Evolutionary conservation across 2,888 invertebrate genomes (phyloP).

Genomic region (Drosophila paramelanica): DNA sequence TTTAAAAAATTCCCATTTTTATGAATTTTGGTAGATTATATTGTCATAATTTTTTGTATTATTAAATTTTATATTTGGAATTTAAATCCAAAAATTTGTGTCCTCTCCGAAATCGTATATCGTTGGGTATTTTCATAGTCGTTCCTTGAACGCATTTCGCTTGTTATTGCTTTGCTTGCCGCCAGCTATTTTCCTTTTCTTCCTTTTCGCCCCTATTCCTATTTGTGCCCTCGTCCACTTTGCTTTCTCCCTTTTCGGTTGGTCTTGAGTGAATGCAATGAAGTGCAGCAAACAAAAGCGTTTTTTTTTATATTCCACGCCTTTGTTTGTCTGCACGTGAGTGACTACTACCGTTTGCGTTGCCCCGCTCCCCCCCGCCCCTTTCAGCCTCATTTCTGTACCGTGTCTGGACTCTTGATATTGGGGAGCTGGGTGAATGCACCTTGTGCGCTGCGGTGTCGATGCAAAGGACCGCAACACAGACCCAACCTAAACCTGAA

Average conservation of each 20-base stretch:
- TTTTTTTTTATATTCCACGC: conserved; percentile 52
- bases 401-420: conserved; percentile 8
- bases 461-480: conserved; percentile 52
- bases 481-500: conserved; percentile 28
- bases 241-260: conserved; percentile 5
- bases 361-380: conserved; percentile 1
- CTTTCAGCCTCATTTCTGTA: background rate
- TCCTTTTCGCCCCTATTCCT: conserved; percentile 6
- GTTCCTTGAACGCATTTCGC: background rate
- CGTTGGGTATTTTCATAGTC: conserved; percentile 26
- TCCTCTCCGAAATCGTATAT: background rate
- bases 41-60: too few species aligned
- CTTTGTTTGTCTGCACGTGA: conserved; percentile 72
- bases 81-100: background rate
- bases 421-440: conserved; percentile 67
- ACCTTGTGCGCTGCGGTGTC: conserved; percentile 60
- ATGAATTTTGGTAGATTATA: too few species aligned
- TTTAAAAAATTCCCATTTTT: too few species aligned
- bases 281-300: conserved; percentile 71
- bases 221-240: background rate
- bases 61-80: background rate
- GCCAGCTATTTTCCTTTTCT: conserved; percentile 26
- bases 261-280: conserved; percentile 63
- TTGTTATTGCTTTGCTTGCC: conserved; percentile 40
- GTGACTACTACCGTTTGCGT: conserved; percentile 30